Percentiles rank a stretch among this genome's conserved stretches.
Evolutionary conservation across 64 coral and sea anemone species (phyloP).

Genomic region (Dendrophyllia cribrosa): DNA sequence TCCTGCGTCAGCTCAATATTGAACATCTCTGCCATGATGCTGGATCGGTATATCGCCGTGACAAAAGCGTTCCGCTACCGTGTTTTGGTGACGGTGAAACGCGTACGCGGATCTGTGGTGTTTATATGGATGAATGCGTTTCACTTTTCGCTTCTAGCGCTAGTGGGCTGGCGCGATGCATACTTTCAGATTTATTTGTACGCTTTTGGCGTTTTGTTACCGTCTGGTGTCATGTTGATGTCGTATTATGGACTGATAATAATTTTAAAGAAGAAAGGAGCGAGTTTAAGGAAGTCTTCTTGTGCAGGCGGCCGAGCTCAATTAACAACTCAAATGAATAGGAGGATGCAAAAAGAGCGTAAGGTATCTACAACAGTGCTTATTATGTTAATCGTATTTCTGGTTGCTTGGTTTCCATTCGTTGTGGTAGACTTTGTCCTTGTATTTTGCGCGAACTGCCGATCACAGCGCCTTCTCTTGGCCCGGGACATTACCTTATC

Average conservation of each 20-base stretch:
- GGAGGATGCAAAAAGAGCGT: conserved; percentile 39
- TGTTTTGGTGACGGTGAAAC: conserved; percentile 21
- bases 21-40: conserved; percentile 54
- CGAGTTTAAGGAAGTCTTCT: conserved; percentile 17
- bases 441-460: conserved; percentile 46
- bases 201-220: conserved; percentile 39
- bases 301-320: not conserved
- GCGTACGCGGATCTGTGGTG: conserved; percentile 5
- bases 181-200: conserved; percentile 68
- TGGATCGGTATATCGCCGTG: conserved; percentile 52
- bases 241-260: conserved; percentile 35
- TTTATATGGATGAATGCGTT: conserved; percentile 31
- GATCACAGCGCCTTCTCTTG: conserved; percentile 6
- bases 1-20: conserved; percentile 63
- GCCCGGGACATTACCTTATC: conserved; percentile 50
- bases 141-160: conserved; percentile 45
- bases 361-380: conserved; percentile 55
- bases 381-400: conserved; percentile 54
- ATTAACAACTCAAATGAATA: conserved; percentile 10
- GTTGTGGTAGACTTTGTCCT: conserved; percentile 55
- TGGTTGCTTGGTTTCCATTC: conserved; percentile 58
- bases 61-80: conserved; percentile 36
- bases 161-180: conserved; percentile 47
- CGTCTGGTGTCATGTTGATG: conserved; percentile 32
- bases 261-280: conserved; percentile 50